Evolutionary conservation across 2,888 invertebrate species (phyloP).

Genomic region (Apoderus coryli): DNA sequence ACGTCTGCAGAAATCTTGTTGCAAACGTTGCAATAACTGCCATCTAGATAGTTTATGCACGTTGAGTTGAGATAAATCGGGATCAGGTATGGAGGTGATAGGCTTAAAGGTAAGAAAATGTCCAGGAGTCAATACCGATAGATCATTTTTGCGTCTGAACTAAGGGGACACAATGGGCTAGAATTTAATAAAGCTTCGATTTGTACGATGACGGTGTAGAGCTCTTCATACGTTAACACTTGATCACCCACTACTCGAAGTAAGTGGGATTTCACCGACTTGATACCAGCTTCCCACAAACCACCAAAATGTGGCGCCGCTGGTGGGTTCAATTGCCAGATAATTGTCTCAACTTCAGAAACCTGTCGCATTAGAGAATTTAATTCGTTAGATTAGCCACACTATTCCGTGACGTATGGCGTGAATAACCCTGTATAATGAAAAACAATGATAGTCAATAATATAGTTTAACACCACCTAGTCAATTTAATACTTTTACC

Average conservation of each 20-base stretch:
- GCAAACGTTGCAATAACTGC: conserved; percentile 10
- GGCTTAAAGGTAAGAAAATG: conserved; percentile 11
- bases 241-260: conserved; percentile 7
- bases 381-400: too few species aligned
- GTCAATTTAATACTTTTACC: too few species aligned
- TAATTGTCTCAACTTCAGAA: too few species aligned
- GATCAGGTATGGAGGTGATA: too few species aligned
- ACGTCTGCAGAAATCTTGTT: conserved; percentile 13
- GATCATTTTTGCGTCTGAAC: conserved; percentile 9
- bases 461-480: too few species aligned
- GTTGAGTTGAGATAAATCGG: too few species aligned
- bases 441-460: too few species aligned
- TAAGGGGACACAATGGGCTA: conserved; percentile 6
- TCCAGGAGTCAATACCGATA: conserved; percentile 10
- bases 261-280: conserved; percentile 9
- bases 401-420: too few species aligned
- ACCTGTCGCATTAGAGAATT: too few species aligned
- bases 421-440: too few species aligned
- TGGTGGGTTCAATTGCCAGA: too few species aligned
- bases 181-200: conserved; percentile 9
- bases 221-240: conserved; percentile 9
- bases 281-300: conserved; percentile 10
- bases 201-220: conserved; percentile 8
- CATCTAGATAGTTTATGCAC: conserved; percentile 8
- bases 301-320: conserved; percentile 10